Evolutionary conservation across 2,797 vertebrate species (phyloP), one percentile per base, ranked within the genome.

Genomic region (Mallotus villosus): DNA sequence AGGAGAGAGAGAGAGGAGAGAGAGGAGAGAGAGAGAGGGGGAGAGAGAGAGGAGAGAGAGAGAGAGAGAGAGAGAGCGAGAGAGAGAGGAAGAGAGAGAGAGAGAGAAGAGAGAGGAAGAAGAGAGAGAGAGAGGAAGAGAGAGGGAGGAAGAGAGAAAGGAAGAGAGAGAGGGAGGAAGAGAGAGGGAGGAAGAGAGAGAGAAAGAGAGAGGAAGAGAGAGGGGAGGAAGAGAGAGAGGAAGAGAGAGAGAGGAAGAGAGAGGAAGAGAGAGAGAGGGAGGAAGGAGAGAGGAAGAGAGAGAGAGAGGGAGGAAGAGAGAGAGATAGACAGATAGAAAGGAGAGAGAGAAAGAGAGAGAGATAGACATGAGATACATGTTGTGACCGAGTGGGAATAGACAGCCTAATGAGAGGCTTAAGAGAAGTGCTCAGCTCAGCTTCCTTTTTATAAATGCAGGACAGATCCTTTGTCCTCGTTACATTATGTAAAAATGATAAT

Each of bases 401-500:
- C 78, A 80, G 78, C 81, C 74, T 78, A 79, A 78, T 74, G 70
- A 71, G 70, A 71, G 76, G 32, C 68, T 75, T 70, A 14, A 12
- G 19, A 64, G 63, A 37, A 34, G 19, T 55, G 67, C 69, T 72
- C 14, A 53, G 75, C 72, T 83, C 68, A 14, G 84, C 62, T 59
- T 41, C 67, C 74, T 79, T 84, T 34, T 64, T 81, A 85, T 79
- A 73, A 82, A 91, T 90, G 87, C 84, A 67, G 82, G 80, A 78
- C 77, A 73, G 80, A 81, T 87, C 78, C 71, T 85, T 88, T 87
- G 84, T 86, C 81, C 85, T 89, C 80, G 78, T 80, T 88, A 90
- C 84, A 89, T 90, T 86, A 84, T 87, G 84, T 79, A 77, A 80
- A 88, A 86, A 89, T 86, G 77, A 87, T 89, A 90, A 90, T 88